These are phyloP conservation scores for Phyllopteryx taeniolatus DNA, from an alignment of 2,113 vertebrate species.

Conservation along the genomic window DNA sequence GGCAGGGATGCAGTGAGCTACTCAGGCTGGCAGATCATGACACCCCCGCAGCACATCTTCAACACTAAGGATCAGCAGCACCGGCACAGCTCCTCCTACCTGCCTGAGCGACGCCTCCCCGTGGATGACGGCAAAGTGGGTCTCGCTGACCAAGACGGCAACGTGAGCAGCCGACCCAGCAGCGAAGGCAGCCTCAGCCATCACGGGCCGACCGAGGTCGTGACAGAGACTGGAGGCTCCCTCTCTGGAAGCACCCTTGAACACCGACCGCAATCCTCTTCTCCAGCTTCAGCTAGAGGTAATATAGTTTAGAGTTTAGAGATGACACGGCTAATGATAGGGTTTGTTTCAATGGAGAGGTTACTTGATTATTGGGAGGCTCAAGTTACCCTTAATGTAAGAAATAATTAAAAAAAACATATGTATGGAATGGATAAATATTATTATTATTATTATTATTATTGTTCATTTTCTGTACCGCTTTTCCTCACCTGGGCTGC, in stretches of 20 bases:
- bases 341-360: not conserved
- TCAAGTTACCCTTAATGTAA: too few relatives aligned
- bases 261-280: slow-evolving; percentile 86
- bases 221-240: slow-evolving; percentile 79
- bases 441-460: not conserved
- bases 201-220: slow-evolving; percentile 85
- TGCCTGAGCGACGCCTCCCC: slow-evolving; percentile 74
- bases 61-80: slow-evolving; percentile 78
- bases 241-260: slow-evolving; percentile 86
- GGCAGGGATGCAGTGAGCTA: slow-evolving; percentile 86
- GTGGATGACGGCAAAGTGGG: slow-evolving; percentile 84
- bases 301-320: slow-evolving; percentile 36
- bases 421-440: not conserved
- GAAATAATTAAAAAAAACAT: too few relatives aligned
- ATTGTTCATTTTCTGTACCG: too few relatives aligned
- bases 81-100: slow-evolving; percentile 58
- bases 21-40: slow-evolving; percentile 95
- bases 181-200: slow-evolving; percentile 85
- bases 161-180: slow-evolving; percentile 85
- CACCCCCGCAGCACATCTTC: slow-evolving; percentile 87
- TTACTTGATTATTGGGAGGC: not conserved
- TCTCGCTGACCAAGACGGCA: slow-evolving; percentile 85
- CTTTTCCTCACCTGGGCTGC: too few relatives aligned
- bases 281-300: slow-evolving; percentile 92
- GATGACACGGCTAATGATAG: not conserved